Evolutionary conservation across 2,113 vertebrate genomes (phyloP).

Genomic region (Triplophysa dalaica): DNA sequence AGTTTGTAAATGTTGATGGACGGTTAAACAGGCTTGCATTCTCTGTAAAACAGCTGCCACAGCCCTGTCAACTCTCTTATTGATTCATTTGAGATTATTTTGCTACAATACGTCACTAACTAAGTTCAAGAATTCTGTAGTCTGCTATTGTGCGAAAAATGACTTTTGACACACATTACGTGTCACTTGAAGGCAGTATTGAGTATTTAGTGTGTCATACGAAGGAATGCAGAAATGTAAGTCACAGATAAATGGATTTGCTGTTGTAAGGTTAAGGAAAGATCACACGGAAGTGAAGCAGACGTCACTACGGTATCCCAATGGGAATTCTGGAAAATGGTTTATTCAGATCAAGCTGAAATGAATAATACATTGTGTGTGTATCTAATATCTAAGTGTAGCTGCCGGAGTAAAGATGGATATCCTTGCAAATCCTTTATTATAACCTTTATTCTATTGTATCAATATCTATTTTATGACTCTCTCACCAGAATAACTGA

Average conservation of each 20-base stretch:
- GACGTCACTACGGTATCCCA: neutral
- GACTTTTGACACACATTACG: constrained; percentile 25
- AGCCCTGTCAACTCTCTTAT: neutral
- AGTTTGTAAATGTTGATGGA: neutral
- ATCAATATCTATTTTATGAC: neutral
- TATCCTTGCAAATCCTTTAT: neutral
- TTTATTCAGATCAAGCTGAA: neutral
- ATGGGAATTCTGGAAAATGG: neutral
- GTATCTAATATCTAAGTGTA: neutral
- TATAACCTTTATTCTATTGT: neutral
- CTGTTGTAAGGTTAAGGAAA: neutral
- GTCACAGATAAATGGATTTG: neutral
- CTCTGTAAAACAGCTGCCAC: neutral
- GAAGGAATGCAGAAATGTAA: constrained; percentile 17
- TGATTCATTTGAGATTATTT: neutral
- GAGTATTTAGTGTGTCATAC: neutral
- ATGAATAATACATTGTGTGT: too few species aligned
- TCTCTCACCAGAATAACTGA: constrained; percentile 20
- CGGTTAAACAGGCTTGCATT: neutral
- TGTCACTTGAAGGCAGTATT: neutral
- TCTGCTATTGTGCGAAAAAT: neutral
- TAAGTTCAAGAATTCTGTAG: neutral
- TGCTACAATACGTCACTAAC: too few species aligned
- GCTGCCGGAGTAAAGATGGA: neutral
- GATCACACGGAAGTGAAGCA: neutral